phyloP scores from a whole-genome alignment of 2,888 invertebrate genomes.

The Dryobota labecula region DNA sequence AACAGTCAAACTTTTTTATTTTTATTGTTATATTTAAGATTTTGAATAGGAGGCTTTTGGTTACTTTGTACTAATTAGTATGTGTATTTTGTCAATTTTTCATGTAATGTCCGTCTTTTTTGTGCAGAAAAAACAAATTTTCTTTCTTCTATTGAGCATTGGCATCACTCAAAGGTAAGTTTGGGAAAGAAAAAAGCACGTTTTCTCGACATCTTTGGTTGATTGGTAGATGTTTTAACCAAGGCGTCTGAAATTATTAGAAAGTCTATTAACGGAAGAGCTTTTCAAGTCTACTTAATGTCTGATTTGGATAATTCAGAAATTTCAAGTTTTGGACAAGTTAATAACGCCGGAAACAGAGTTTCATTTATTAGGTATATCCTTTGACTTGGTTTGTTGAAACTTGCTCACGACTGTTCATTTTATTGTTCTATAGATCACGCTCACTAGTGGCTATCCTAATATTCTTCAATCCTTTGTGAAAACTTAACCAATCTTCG shows the following conservation, averaged over 20 bases:
- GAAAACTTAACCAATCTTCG: background rate
- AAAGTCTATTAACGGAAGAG: background rate
- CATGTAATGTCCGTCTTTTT: no score
- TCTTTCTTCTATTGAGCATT: no score
- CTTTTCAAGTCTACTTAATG: background rate
- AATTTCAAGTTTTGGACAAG: background rate
- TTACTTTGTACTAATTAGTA: no score
- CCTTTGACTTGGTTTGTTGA: background rate
- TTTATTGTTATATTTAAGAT: no score
- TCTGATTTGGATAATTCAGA: background rate
- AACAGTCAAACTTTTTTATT: no score
- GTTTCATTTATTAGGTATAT: background rate
- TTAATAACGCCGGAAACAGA: background rate
- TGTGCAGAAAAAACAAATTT: no score
- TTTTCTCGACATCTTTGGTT: no score
- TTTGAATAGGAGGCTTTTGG: no score
- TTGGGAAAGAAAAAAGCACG: background rate
- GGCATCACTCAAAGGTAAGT: background rate
- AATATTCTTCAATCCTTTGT: background rate
- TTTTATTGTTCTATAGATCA: background rate
- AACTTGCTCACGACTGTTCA: background rate
- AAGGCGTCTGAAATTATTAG: background rate
- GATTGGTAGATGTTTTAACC: background rate
- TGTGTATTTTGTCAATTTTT: no score
- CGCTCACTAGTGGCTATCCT: background rate